Percentiles rank a stretch among this genome's conserved stretches.
Conservation (phyloP, 2,797 vertebrate species). For the Falco biarmicus region DNA sequence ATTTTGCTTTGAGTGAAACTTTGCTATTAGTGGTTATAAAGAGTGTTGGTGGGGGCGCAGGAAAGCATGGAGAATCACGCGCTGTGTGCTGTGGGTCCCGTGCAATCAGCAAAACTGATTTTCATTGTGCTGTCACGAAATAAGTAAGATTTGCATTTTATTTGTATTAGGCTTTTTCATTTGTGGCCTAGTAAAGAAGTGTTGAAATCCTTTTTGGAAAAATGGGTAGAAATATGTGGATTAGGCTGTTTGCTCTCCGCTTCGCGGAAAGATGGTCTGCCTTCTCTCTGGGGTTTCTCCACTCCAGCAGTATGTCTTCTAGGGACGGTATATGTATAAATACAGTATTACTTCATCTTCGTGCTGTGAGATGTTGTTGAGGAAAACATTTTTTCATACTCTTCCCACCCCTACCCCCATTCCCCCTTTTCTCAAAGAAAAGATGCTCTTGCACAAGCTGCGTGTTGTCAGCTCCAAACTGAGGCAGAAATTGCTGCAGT, state of each 20-base stretch:
- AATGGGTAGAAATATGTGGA: not conserved
- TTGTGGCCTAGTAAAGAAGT: not conserved
- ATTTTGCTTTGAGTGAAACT: not conserved
- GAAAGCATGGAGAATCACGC: fast-evolving
- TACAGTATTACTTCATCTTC: not conserved
- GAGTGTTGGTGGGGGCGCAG: fast-evolving
- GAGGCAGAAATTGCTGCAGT: not conserved
- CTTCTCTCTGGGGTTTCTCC: not conserved
- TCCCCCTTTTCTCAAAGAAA: not conserved
- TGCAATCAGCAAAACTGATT: not conserved
- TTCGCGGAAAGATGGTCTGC: not conserved
- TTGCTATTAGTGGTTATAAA: not conserved
- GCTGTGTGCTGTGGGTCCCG: not conserved
- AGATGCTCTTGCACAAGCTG: not conserved
- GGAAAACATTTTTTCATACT: not conserved
- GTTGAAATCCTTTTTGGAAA: not conserved
- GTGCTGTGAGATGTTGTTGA: not conserved
- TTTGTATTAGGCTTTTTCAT: not conserved
- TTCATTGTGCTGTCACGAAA: not conserved
- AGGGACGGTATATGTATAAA: not conserved
- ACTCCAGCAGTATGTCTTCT: not conserved
- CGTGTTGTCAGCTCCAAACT: not conserved
- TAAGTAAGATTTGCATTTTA: not conserved
- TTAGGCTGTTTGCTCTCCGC: not conserved
- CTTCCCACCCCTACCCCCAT: not conserved